Percentiles rank a stretch among this genome's conserved stretches.
These are phyloP conservation scores for Percopsis transmontana DNA, from an alignment of 2,113 vertebrate genomes.

Conservation along the genomic window DNA sequence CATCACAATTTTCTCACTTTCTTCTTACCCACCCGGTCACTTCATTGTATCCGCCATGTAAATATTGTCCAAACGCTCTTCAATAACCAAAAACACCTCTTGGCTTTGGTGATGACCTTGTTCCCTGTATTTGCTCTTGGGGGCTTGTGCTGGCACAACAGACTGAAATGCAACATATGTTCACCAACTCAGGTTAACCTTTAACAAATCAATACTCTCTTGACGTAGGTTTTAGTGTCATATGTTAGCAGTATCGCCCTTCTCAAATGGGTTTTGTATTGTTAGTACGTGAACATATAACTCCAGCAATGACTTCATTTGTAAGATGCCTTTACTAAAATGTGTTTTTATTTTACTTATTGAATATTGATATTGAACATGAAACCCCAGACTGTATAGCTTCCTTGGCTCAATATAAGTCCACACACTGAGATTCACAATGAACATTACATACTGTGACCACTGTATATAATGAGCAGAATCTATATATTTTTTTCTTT, in stretches of 20 bases:
- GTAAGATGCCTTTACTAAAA: neutral
- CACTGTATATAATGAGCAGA: no score
- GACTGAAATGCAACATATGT: constrained; percentile 39
- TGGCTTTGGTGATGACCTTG: constrained; percentile 45
- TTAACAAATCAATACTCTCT: constrained; percentile 37
- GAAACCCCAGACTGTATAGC: neutral
- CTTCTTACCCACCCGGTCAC: constrained; percentile 19
- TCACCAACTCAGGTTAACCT: constrained; percentile 42
- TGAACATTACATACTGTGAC: no score
- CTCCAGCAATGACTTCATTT: neutral
- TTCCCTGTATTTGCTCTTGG: constrained; percentile 58
- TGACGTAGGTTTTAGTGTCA: constrained; percentile 38
- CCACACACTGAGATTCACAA: no score
- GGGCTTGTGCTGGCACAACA: constrained; percentile 43
- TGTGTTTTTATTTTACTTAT: constrained; percentile 8
- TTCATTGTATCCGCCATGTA: constrained; percentile 61
- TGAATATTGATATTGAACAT: neutral
- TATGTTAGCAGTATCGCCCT: constrained; percentile 1
- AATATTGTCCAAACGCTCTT: constrained; percentile 55
- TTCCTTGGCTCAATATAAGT: neutral
- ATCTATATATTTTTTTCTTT: neutral
- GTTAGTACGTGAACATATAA: constrained; percentile 8
- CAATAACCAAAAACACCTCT: constrained; percentile 38
- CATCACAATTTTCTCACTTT: constrained; percentile 9
- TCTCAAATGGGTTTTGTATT: neutral